A percentile compares a stretch with the other conserved stretches of the same genome.
Conservation (phyloP, 2,113 vertebrate species). For the Pleuronectes platessa region DNA sequence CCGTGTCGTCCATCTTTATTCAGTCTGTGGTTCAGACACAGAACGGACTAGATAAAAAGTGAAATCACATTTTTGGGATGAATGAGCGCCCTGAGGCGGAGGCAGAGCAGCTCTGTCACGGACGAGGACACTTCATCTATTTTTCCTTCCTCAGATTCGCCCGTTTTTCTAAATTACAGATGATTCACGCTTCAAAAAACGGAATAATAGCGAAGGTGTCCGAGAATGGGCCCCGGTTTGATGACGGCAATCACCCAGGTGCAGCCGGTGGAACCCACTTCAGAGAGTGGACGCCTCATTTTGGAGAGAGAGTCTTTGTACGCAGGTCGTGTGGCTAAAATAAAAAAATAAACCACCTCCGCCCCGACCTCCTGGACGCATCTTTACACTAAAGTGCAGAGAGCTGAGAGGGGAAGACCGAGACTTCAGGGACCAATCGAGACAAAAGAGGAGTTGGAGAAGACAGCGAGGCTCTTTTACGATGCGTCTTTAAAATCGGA, state of each 20-base stretch:
- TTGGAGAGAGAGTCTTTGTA: conserved; percentile 1
- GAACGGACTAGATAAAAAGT: too few relatives aligned
- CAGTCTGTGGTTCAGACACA: too few relatives aligned
- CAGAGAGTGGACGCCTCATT: neutral
- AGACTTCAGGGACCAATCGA: conserved; percentile 13
- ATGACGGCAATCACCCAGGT: neutral
- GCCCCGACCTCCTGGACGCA: neutral
- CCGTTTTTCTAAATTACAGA: neutral
- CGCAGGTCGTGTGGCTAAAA: conserved; percentile 27
- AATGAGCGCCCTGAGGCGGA: too few relatives aligned
- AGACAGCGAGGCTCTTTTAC: conserved; percentile 27
- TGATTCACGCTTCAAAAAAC: neutral
- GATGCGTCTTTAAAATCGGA: conserved; percentile 36
- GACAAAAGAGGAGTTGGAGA: neutral
- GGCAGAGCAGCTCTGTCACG: too few relatives aligned
- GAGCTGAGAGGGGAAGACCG: neutral
- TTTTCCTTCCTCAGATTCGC: too few relatives aligned
- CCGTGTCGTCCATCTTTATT: too few relatives aligned
- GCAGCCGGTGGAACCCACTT: neutral
- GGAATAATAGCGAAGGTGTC: neutral
- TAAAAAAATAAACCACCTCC: conserved; percentile 12
- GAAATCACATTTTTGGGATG: too few relatives aligned
- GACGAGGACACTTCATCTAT: too few relatives aligned
- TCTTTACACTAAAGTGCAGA: conserved; percentile 15
- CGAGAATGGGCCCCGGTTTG: neutral